Conservation (phyloP, 2,888 invertebrate species). For the Prosopocoilus inquinatus region DNA sequence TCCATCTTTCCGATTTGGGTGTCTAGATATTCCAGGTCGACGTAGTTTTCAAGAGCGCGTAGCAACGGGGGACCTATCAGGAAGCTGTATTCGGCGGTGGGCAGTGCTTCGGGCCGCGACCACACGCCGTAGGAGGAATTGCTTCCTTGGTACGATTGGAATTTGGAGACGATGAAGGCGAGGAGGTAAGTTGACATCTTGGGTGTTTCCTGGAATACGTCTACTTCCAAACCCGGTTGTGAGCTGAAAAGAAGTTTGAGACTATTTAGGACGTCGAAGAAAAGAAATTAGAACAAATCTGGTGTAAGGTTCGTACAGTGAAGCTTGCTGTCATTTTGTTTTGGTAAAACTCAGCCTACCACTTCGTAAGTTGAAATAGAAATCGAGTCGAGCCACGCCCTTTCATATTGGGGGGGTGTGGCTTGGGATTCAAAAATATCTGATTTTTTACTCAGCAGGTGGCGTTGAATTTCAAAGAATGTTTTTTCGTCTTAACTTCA, state of each 20-base stretch:
- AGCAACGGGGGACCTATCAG: slow-evolving; percentile 52
- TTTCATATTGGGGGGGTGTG: too few species aligned
- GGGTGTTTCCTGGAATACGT: slow-evolving; percentile 49
- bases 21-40: slow-evolving; percentile 55
- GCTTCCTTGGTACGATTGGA: slow-evolving; percentile 42
- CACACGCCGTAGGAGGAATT: slow-evolving; percentile 38
- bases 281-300: not conserved
- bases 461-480: too few species aligned
- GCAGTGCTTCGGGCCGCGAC: slow-evolving; percentile 52
- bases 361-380: too few species aligned
- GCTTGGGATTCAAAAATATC: too few species aligned
- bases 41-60: slow-evolving; percentile 56
- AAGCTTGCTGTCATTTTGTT: too few species aligned
- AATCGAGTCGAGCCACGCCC: too few species aligned
- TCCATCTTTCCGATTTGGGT: slow-evolving; percentile 72
- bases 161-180: slow-evolving; percentile 81
- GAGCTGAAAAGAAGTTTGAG: not conserved
- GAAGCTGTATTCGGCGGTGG: slow-evolving; percentile 51
- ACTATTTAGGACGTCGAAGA: not conserved
- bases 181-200: slow-evolving; percentile 84
- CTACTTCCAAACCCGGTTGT: not conserved
- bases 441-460: too few species aligned
- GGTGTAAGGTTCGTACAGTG: not conserved
- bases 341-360: too few species aligned
- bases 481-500: too few species aligned